These are phyloP conservation scores for Drosophila lutescens DNA, from an alignment of 2,888 invertebrate genomes.

Conservation along the genomic window DNA sequence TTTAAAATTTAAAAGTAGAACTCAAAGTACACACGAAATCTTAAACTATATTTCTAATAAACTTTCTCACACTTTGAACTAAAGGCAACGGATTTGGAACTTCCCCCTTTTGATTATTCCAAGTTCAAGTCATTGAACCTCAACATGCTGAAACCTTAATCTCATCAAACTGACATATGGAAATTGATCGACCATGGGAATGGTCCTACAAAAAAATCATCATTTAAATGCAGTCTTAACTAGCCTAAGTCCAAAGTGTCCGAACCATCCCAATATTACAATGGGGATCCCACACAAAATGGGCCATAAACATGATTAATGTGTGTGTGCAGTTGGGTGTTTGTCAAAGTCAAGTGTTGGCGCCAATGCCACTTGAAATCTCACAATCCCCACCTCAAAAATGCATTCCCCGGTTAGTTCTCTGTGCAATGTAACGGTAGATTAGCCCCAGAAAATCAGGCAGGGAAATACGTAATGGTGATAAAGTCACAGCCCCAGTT, in stretches of 20 bases:
- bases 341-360: conserved; percentile 81
- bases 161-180: conserved; percentile 16
- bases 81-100: neutral
- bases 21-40: neutral
- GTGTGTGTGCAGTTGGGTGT: conserved; percentile 53
- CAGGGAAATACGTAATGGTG: conserved; percentile 16
- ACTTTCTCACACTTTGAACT: neutral
- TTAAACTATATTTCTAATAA: neutral
- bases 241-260: conserved; percentile 7
- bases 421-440: conserved; percentile 49
- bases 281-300: conserved; percentile 30
- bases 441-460: conserved; percentile 35
- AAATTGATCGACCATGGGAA: conserved; percentile 38
- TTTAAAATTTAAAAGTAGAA: neutral
- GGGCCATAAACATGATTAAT: conserved; percentile 60
- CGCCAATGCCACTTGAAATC: conserved; percentile 74
- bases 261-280: conserved; percentile 6
- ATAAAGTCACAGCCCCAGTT: conserved; percentile 33
- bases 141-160: neutral
- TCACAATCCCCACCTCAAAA: conserved; percentile 3
- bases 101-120: too few relatives aligned
- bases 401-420: conserved; percentile 44
- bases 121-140: conserved; percentile 62
- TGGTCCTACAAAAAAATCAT: conserved; percentile 2
- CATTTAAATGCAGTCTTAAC: conserved; percentile 34